A percentile compares a stretch with the other conserved stretches of the same genome.
Conservation (phyloP, 2,888 invertebrate species). For the Lucinisca nassula region DNA sequence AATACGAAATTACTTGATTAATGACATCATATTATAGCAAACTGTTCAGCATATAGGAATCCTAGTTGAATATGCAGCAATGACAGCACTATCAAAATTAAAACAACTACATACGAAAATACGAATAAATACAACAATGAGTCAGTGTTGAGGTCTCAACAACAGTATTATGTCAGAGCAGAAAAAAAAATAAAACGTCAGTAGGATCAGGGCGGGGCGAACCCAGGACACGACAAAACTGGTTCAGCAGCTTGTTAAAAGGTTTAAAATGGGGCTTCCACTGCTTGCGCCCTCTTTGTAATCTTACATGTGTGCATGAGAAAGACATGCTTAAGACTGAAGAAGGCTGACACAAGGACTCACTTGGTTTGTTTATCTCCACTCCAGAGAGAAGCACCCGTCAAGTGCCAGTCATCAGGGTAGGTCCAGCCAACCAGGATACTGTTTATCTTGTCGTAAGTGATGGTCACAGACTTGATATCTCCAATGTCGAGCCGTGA, state of each 20-base stretch:
- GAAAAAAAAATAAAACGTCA: background rate
- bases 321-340: background rate
- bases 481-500: constrained; percentile 63
- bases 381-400: constrained; percentile 62
- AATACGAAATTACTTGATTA: too few relatives aligned
- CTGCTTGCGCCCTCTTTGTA: background rate
- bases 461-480: constrained; percentile 66
- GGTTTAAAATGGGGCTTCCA: background rate
- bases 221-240: background rate
- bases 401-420: constrained; percentile 72
- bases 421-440: constrained; percentile 65
- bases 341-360: constrained; percentile 1
- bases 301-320: background rate
- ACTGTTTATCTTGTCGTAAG: constrained; percentile 71
- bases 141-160: too few relatives aligned
- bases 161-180: too few relatives aligned
- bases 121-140: too few relatives aligned
- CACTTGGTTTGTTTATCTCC: constrained; percentile 66
- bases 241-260: background rate
- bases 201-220: background rate
- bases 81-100: too few relatives aligned
- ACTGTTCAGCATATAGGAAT: too few relatives aligned
- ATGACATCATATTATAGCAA: too few relatives aligned
- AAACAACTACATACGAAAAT: too few relatives aligned
- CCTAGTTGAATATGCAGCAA: too few relatives aligned